Base-by-base conservation (phyloP, 1,140 invertebrate genomes). In the Amphibalanus amphitrite region DNA sequence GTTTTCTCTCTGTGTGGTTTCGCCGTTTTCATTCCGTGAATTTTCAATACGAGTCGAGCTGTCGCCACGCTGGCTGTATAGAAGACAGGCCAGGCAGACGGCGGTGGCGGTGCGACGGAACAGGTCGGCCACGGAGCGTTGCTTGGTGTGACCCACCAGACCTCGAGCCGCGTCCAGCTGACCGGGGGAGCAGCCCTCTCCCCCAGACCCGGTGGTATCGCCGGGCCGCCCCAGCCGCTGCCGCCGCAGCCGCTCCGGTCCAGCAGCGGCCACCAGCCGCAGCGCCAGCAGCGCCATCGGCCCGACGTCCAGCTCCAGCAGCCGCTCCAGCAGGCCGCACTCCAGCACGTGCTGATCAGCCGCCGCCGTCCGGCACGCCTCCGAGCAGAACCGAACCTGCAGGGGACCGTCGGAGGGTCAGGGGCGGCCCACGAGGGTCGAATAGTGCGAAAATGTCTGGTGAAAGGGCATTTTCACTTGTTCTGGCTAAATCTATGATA, bases 101-200 rank as follows among this genome's bases (percentile, higher is more conserved):
- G 89, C 84, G 71, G 86, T 86, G 0, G 89, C 78, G 67, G 86
- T 80, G 77, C 89, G 85, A 74, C 86, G 84, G 79, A 94, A 91
- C n/a, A 95, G 81, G 84, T 95, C 91, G 29, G 84, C 81, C 3
- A 84, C 77, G 17, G 84, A 81, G 74, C 91, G 81, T 76, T 86
- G 84, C 4, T 88, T 82, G 28, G 84, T 81, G 81, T 95, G 92
- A 28, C 86, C 86, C 26, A 87, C 85, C n/a, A 95, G 79, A 73
- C 47, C 47, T 38, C 33, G 33, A 15, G 33, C 33, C 4, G 33
- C 33, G 33, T 38, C 33, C 4, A 38, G 33, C 33, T 15, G 33
- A 38, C 33, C 33, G 33, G 33, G 6, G 47, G 10, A 1, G 47
- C 47, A 1, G 47, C 13, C n/a, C n/a, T n/a, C n/a, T n/a, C n/a